Conservation (phyloP, 1,140 invertebrate genomes). For the Lordiphosa clarofinis region DNA sequence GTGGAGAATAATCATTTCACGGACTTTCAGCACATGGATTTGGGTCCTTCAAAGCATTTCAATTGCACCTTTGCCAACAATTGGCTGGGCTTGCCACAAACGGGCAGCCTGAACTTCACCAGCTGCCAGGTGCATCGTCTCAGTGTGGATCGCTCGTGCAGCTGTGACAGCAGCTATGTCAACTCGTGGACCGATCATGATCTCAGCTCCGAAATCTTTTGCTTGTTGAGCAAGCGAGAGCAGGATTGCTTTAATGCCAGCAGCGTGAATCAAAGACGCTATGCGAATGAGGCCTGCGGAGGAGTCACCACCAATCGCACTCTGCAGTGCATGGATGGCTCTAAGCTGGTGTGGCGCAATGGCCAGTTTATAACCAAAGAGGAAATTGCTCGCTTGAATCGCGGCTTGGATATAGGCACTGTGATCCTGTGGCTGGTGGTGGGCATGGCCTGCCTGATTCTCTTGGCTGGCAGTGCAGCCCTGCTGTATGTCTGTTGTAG, state of each 20-base stretch:
- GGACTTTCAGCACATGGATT: conserved; percentile 41
- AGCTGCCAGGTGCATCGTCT: conserved; percentile 50
- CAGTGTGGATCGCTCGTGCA: conserved; percentile 39
- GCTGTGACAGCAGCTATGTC: conserved; percentile 46
- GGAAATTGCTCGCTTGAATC: conserved; percentile 13
- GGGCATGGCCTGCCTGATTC: too few relatives aligned
- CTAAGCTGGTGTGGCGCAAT: conserved; percentile 22
- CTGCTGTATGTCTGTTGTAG: too few relatives aligned
- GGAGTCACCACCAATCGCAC: conserved; percentile 23
- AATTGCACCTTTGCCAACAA: conserved; percentile 67
- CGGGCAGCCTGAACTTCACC: conserved; percentile 57
- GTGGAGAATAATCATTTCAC: conserved; percentile 61
- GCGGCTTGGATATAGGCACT: not conserved
- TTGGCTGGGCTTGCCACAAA: conserved; percentile 36
- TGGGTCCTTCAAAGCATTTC: conserved; percentile 29
- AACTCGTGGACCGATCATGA: conserved; percentile 44
- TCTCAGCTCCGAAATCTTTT: conserved; percentile 62
- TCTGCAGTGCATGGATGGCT: conserved; percentile 41
- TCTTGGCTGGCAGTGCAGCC: too few relatives aligned
- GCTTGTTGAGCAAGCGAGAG: conserved; percentile 29
- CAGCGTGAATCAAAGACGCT: conserved; percentile 43
- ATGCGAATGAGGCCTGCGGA: conserved; percentile 61
- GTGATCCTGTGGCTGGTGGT: not conserved
- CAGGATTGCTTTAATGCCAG: conserved; percentile 58
- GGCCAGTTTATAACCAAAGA: conserved; percentile 40